phyloP scores from a whole-genome alignment of 2,888 invertebrate species.

The Cyrtodaria siliqua region DNA sequence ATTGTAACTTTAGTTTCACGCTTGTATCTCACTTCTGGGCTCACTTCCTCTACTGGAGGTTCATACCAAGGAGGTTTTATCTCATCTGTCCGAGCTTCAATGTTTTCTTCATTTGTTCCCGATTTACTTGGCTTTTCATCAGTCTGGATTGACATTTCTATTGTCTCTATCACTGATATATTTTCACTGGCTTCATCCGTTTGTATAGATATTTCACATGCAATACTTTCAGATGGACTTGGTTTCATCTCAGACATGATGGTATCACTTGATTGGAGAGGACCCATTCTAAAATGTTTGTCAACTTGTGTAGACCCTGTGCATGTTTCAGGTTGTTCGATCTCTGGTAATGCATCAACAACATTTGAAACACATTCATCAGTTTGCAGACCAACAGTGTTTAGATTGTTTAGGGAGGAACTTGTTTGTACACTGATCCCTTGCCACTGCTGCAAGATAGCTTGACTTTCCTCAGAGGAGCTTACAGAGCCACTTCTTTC shows the following conservation, averaged over 20 bases:
- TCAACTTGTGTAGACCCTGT: constrained; percentile 46
- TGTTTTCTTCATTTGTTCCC: neutral
- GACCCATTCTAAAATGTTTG: constrained; percentile 27
- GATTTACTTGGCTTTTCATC: constrained; percentile 17
- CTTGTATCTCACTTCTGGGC: neutral
- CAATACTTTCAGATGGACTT: constrained; percentile 7
- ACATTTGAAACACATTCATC: constrained; percentile 25
- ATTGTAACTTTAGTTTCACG: neutral
- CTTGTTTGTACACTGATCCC: constrained; percentile 71
- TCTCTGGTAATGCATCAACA: constrained; percentile 9
- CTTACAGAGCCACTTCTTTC: constrained; percentile 35
- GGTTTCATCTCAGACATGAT: constrained; percentile 56
- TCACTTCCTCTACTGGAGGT: too few species aligned
- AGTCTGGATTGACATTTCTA: constrained; percentile 30
- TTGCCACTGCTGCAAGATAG: constrained; percentile 40
- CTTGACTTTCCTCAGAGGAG: constrained; percentile 58
- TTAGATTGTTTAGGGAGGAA: constrained; percentile 62
- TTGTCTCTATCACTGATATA: too few species aligned
- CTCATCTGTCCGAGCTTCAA: neutral
- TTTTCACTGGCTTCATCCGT: constrained; percentile 28
- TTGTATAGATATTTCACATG: constrained; percentile 54
- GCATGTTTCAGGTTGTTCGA: constrained; percentile 2
- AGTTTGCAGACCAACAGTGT: constrained; percentile 66
- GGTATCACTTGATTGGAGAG: constrained; percentile 42
- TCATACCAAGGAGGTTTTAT: neutral